A percentile compares a stretch with the other conserved stretches of the same genome.
Conservation (phyloP, 2,888 invertebrate genomes). For the Bimastos eiseni region DNA sequence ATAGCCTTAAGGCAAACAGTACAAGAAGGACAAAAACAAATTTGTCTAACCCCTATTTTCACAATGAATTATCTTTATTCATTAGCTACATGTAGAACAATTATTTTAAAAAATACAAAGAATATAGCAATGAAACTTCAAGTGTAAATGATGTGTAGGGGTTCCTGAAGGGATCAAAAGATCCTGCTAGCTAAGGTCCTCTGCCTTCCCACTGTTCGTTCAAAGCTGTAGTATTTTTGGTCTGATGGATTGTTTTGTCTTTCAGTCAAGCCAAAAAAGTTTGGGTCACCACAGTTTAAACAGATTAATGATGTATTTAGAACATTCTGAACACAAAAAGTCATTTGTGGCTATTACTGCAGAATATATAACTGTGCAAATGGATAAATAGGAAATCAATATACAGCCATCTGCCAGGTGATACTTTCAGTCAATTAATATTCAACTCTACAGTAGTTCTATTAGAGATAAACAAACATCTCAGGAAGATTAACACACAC, state of each 20-base stretch:
- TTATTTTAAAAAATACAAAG: no score
- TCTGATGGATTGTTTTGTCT: neutral
- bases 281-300: neutral
- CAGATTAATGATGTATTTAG: neutral
- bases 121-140: no score
- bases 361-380: neutral
- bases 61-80: no score
- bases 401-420: neutral
- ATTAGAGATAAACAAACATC: neutral
- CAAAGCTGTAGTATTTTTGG: neutral
- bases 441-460: neutral
- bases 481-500: neutral
- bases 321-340: neutral
- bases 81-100: no score
- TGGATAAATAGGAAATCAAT: neutral
- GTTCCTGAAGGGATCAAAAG: no score
- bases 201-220: neutral
- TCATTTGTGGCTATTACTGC: neutral
- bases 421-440: neutral
- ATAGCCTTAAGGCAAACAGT: no score
- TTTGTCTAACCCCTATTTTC: no score
- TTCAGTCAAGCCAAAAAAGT: no score
- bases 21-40: no score
- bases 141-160: no score
- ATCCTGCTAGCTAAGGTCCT: no score